Base-by-base conservation (phyloP, 2,888 invertebrate species). In the Ormyrus labotus region DNA sequence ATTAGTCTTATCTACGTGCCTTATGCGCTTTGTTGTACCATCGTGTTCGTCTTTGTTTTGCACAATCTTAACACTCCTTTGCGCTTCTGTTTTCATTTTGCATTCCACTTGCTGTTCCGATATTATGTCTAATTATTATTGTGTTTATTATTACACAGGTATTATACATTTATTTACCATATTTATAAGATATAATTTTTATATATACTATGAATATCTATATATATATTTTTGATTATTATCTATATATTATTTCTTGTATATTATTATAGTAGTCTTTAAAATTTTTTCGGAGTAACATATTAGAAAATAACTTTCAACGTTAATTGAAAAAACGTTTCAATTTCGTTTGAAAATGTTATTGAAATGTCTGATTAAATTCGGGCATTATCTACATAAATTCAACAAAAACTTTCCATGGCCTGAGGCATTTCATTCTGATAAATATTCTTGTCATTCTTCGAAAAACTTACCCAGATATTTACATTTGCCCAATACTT, bases 161-260 rank as follows among this genome's bases (percentile, higher is more conserved):
- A 19, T 19, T 19, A 19, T 19, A 19, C 19, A 19, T 19, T 8
- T 70, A 48, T 11, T 47, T 58, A 58, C n/a, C 10, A 48, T 9
- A 5, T 48, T 47, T 48, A 5, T 13, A 60, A 50, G 19, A 70
- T 2, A 60, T 50, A n/a, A 45, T n/a, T 70, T 19, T 19, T 19
- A 19, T 19, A 19, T 19, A 19, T 19, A 19, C 19, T 19, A 19
- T 19, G 19, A 19, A 19, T 19, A 50, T 70, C 19, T 47, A n/a
- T 47, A 13, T 48, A 68, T 72, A 45, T 55, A 61, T 73, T 64
- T 55, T 64, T 47, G 50, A 34, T 8, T 34, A 19, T 55, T 55
- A 63, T 13, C n/a, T 63, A 58, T 50, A 72, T 72, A 48, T 53
- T 73, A 57, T 73, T 34, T 48, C n/a, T 63, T 47, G 19, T 73